Conservation (phyloP, 2,888 invertebrate species). For the Melinaea menophilus region DNA sequence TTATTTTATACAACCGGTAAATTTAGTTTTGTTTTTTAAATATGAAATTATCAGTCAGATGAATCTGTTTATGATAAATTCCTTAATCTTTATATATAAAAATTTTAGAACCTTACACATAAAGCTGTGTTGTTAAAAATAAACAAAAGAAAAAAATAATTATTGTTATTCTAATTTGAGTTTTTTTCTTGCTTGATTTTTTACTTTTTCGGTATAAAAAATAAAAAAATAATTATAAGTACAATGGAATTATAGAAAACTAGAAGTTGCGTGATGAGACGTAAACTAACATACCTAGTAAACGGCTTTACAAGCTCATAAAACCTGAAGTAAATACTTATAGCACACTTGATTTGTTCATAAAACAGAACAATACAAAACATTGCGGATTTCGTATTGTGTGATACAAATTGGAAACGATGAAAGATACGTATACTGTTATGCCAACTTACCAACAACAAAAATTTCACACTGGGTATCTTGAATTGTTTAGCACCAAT, state of each 20-base stretch:
- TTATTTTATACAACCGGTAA: no score
- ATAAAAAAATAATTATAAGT: background rate
- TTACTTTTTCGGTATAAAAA: background rate
- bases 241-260: constrained; percentile 21
- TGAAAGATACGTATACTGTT: constrained; percentile 25
- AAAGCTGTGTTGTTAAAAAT: no score
- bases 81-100: no score
- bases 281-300: constrained; percentile 19
- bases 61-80: no score
- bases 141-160: no score
- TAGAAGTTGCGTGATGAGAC: constrained; percentile 33
- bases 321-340: constrained; percentile 13
- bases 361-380: constrained; percentile 21
- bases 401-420: constrained; percentile 29
- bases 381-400: constrained; percentile 30
- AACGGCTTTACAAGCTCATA: constrained; percentile 35
- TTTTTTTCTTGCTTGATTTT: no score
- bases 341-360: constrained; percentile 20
- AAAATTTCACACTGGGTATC: constrained; percentile 46
- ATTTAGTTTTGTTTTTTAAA: no score
- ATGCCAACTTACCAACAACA: constrained; percentile 61
- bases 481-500: constrained; percentile 48
- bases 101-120: no score
- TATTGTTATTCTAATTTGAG: no score
- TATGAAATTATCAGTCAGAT: no score